These are phyloP conservation scores for Scomber japonicus DNA, from an alignment of 2,113 vertebrate genomes.

Conservation along the genomic window DNA sequence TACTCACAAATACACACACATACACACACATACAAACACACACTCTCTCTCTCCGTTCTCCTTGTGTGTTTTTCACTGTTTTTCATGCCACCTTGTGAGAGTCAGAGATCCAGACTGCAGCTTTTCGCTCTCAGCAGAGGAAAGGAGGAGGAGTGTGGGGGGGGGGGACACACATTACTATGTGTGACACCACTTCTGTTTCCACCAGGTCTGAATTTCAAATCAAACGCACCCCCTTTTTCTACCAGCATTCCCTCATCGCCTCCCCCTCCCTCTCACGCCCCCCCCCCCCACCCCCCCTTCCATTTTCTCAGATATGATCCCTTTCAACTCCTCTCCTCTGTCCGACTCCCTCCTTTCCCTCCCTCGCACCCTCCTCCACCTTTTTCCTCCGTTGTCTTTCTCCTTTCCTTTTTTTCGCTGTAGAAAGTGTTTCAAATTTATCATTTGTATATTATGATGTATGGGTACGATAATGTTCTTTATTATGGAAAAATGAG, in stretches of 20 bases:
- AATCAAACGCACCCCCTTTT: conserved; percentile 75
- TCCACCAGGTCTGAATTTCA: conserved; percentile 79
- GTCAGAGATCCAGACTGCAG: conserved; percentile 61
- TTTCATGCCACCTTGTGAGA: conserved; percentile 52
- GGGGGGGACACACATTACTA: conserved; percentile 55
- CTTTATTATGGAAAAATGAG: conserved; percentile 97
- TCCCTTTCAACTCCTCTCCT: conserved; percentile 54
- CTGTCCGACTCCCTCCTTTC: conserved; percentile 53
- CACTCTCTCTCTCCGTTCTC: conserved; percentile 23
- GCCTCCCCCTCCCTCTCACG: background rate
- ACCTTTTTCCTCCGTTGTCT: conserved; percentile 86
- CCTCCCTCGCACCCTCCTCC: conserved; percentile 78
- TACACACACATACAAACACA: background rate
- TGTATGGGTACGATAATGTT: conserved; percentile 98
- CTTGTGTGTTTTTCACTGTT: conserved; percentile 57
- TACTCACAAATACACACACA: conserved; percentile 5
- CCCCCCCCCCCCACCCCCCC: background rate
- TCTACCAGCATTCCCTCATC: conserved; percentile 73
- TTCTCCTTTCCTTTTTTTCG: conserved; percentile 87
- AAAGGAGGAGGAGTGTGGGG: background rate
- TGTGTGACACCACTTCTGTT: conserved; percentile 73
- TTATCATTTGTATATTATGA: conserved; percentile 99
- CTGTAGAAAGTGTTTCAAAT: conserved; percentile 97
- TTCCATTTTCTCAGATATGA: conserved; percentile 60
- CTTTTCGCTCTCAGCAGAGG: conserved; percentile 48